phyloP scores from a whole-genome alignment of 2,797 vertebrate species.

The Spinus pinus region DNA sequence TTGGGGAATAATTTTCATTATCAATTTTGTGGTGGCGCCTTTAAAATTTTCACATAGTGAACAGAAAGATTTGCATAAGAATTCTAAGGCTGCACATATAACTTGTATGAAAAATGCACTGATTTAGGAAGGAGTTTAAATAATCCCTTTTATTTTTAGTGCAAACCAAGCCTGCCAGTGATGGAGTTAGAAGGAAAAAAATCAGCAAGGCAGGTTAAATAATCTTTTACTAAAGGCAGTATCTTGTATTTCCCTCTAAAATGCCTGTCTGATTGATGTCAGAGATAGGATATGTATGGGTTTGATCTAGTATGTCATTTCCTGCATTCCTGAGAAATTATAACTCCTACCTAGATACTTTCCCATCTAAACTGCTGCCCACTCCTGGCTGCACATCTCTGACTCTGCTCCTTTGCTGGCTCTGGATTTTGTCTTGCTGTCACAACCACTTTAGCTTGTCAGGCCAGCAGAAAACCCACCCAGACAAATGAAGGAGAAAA shows the following conservation, averaged over 20 bases:
- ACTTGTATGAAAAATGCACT: neutral
- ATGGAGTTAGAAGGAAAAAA: neutral
- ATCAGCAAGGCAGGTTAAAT: neutral
- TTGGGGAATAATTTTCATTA: neutral
- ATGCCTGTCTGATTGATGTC: neutral
- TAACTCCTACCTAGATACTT: neutral
- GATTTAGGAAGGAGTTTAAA: neutral
- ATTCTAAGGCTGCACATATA: neutral
- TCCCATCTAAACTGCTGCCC: neutral
- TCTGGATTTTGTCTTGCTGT: neutral
- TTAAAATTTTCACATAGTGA: neutral
- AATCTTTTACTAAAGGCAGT: neutral
- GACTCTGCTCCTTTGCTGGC: neutral
- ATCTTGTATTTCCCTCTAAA: neutral
- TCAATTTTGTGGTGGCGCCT: fast-evolving
- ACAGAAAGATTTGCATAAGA: neutral
- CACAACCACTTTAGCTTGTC: neutral
- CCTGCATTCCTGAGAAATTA: neutral
- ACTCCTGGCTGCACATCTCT: neutral
- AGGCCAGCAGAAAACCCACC: neutral
- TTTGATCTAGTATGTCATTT: neutral
- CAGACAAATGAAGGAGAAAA: neutral
- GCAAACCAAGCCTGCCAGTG: neutral
- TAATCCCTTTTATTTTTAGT: neutral
- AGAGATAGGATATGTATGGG: neutral